A percentile compares a stretch with the other conserved stretches of the same genome.
These are phyloP conservation scores for Melanostoma scalare DNA, from an alignment of 2,888 invertebrate genomes.

Conservation along the genomic window DNA sequence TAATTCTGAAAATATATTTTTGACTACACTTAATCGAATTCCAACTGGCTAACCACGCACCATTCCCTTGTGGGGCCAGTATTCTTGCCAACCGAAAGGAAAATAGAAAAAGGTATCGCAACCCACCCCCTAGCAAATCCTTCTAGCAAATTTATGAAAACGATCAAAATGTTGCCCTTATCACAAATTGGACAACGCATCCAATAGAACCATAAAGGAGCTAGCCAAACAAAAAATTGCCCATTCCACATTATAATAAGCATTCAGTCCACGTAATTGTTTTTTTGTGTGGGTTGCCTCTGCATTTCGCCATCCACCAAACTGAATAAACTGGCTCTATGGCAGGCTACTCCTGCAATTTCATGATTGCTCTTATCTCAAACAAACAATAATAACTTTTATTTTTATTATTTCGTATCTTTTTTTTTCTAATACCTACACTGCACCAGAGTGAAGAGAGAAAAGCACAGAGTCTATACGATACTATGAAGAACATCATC, in stretches of 20 bases:
- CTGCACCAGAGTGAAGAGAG: conserved; percentile 27
- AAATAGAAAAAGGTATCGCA: background rate
- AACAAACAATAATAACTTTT: conserved; percentile 69
- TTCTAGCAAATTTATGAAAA: conserved; percentile 54
- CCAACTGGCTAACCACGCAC: conserved; percentile 7
- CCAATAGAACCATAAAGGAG: conserved; percentile 23
- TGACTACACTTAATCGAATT: conserved; percentile 34
- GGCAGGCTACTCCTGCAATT: conserved; percentile 61
- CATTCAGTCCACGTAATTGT: conserved; percentile 58
- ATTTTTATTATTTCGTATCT: conserved; percentile 27
- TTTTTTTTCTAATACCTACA: conserved; percentile 3
- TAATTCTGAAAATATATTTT: conserved; percentile 22
- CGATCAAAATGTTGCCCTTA: conserved; percentile 59
- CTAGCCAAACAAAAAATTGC: conserved; percentile 14
- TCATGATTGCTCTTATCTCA: conserved; percentile 73
- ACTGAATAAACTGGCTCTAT: background rate
- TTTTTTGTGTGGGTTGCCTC: background rate
- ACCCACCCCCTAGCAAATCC: background rate
- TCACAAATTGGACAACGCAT: conserved; percentile 69
- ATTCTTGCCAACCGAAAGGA: background rate
- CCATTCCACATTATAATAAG: conserved; percentile 33
- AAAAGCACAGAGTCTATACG: conserved; percentile 12
- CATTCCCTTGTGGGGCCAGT: background rate
- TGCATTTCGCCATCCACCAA: conserved; percentile 23
- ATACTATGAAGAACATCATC: conserved; percentile 62